Conservation (phyloP, 2,797 vertebrate genomes). For the Periophthalmus magnuspinnatus region DNA sequence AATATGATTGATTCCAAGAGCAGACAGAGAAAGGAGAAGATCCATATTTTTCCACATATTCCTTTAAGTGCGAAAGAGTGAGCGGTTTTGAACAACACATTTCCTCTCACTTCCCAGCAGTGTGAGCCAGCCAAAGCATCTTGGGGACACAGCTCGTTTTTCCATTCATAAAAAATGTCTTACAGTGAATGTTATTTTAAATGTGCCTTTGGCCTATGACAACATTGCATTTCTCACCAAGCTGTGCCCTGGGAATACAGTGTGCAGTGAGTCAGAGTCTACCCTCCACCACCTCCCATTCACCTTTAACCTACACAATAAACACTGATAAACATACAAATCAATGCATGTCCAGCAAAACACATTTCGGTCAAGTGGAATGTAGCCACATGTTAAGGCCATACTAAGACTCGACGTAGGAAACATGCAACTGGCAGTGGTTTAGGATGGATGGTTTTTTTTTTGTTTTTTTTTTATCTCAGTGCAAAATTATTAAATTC, state of each 20-base stretch:
- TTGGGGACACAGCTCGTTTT: slow-evolving; percentile 56
- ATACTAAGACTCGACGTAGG: slow-evolving; percentile 60
- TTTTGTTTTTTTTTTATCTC: slow-evolving; percentile 41
- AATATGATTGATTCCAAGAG: slow-evolving; percentile 68
- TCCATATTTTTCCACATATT: slow-evolving; percentile 43
- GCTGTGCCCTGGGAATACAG: slow-evolving; percentile 74
- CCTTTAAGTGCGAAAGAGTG: slow-evolving; percentile 51
- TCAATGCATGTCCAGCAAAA: slow-evolving; percentile 39
- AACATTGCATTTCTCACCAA: slow-evolving; percentile 35
- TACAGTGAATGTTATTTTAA: slow-evolving; percentile 24
- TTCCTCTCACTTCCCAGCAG: slow-evolving; percentile 82
- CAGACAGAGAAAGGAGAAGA: slow-evolving; percentile 62
- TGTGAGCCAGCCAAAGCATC: slow-evolving; percentile 73
- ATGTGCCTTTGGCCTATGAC: slow-evolving; percentile 42
- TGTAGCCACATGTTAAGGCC: slow-evolving; percentile 67
- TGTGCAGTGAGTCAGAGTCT: slow-evolving; percentile 57
- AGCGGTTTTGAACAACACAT: slow-evolving; percentile 54
- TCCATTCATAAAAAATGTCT: slow-evolving; percentile 13
- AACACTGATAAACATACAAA: slow-evolving; percentile 60
- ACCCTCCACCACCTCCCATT: slow-evolving; percentile 58
- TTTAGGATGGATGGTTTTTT: slow-evolving; percentile 41
- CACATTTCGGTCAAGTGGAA: slow-evolving; percentile 38
- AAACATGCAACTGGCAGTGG: slow-evolving; percentile 52
- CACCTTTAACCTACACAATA: slow-evolving; percentile 59
- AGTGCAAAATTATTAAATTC: slow-evolving; percentile 67